These are phyloP conservation scores for Arvicanthis niloticus DNA, from an alignment of 2,113 vertebrate genomes.

Conservation along the genomic window DNA sequence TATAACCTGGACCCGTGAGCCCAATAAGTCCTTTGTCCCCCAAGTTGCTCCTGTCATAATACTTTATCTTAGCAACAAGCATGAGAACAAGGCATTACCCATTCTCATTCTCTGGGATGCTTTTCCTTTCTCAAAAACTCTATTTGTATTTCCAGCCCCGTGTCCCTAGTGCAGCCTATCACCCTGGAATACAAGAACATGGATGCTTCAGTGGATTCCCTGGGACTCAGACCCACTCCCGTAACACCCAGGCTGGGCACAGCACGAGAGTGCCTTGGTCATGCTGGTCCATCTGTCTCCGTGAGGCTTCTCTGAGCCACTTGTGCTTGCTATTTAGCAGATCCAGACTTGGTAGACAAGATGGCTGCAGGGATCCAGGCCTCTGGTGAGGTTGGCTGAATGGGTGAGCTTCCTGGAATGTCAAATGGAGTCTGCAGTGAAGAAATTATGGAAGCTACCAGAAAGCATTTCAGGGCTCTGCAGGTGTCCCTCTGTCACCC, in stretches of 20 bases:
- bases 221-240: not conserved
- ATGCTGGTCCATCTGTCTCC: not conserved
- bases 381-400: not conserved
- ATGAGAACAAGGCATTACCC: not conserved
- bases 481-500: too few species aligned
- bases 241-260: not conserved
- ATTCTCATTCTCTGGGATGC: not conserved
- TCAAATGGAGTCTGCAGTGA: not conserved
- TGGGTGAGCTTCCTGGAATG: not conserved
- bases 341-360: not conserved
- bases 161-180: not conserved
- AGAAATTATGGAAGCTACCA: not conserved
- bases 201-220: not conserved
- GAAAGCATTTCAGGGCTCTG: not conserved
- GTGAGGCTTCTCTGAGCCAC: not conserved
- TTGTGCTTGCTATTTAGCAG: not conserved
- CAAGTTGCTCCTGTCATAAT: too few species aligned
- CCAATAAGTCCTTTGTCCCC: too few species aligned
- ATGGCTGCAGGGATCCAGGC: not conserved
- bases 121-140: not conserved
- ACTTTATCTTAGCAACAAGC: not conserved
- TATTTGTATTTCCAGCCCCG: not conserved
- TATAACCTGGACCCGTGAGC: not conserved
- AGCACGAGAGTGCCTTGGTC: rapidly evolving
- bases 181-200: not conserved